Conservation (phyloP, 64 coral and sea anemone species). For the Stichodactyla helianthus region DNA sequence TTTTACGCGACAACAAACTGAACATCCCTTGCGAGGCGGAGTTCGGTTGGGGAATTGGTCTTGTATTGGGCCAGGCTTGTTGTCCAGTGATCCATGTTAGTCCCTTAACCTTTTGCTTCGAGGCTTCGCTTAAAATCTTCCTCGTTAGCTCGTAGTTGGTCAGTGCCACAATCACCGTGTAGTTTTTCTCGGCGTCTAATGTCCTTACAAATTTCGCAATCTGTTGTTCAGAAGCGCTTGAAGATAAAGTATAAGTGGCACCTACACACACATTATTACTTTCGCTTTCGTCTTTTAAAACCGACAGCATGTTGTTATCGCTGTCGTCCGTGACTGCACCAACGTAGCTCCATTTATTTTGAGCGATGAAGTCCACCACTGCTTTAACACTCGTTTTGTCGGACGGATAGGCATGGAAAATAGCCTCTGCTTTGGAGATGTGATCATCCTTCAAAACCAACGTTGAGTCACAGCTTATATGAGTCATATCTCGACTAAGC, state of each 20-base stretch:
- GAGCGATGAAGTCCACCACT: constrained; percentile 48
- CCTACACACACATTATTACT: constrained; percentile 62
- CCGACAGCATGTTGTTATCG: not conserved
- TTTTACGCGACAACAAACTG: constrained; percentile 22
- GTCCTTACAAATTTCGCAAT: constrained; percentile 52
- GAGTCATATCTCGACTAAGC: constrained; percentile 34
- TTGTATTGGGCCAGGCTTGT: constrained; percentile 60
- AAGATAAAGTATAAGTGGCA: constrained; percentile 36
- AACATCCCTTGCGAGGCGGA: constrained; percentile 84
- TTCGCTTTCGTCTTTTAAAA: constrained; percentile 45
- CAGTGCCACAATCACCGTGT: constrained; percentile 72
- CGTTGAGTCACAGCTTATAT: constrained; percentile 76
- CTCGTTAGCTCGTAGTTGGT: constrained; percentile 48
- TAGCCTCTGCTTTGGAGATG: constrained; percentile 1
- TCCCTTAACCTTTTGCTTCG: constrained; percentile 67
- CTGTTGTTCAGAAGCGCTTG: constrained; percentile 28
- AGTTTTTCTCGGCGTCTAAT: constrained; percentile 56
- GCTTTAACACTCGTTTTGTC: constrained; percentile 63
- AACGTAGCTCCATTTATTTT: constrained; percentile 71
- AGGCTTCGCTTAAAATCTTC: constrained; percentile 60
- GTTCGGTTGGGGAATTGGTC: constrained; percentile 45
- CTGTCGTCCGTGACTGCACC: constrained; percentile 59
- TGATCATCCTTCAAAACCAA: constrained; percentile 10
- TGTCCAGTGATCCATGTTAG: constrained; percentile 71
- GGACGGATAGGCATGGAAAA: constrained; percentile 58